phyloP scores from a whole-genome alignment of 1,140 invertebrate genomes.

The Mactra quadrangularis region DNA sequence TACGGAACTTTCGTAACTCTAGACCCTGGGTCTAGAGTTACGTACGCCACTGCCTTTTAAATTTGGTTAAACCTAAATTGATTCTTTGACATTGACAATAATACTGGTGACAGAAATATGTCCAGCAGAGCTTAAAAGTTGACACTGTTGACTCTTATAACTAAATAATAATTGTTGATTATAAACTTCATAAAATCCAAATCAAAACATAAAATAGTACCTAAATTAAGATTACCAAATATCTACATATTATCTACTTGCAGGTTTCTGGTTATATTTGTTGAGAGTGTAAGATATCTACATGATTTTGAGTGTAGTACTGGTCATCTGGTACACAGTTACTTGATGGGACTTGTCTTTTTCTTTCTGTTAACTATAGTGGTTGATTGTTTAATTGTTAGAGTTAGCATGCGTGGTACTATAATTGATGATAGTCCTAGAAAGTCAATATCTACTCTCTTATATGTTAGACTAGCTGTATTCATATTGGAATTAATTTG shows the following conservation, averaged over 20 bases:
- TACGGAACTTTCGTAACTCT: too few relatives aligned
- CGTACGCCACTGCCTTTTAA: too few relatives aligned
- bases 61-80: too few relatives aligned
- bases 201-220: too few relatives aligned
- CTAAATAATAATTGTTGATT: too few relatives aligned
- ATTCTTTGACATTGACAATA: too few relatives aligned
- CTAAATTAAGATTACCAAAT: too few relatives aligned
- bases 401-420: conserved; percentile 41
- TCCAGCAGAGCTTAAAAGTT: too few relatives aligned
- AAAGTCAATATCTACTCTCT: conserved; percentile 4
- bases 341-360: conserved; percentile 32
- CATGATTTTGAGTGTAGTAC: conserved; percentile 37
- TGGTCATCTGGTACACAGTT: conserved; percentile 39
- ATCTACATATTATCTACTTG: neutral
- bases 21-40: too few relatives aligned
- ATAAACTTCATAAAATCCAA: too few relatives aligned
- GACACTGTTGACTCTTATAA: too few relatives aligned
- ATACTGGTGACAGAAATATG: too few relatives aligned
- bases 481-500: conserved; percentile 26
- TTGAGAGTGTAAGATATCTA: conserved; percentile 25
- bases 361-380: conserved; percentile 22
- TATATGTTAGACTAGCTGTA: conserved; percentile 1
- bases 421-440: conserved; percentile 37
- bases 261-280: conserved; percentile 13
- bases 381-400: conserved; percentile 25